phyloP scores from a whole-genome alignment of 2,888 invertebrate genomes.

The Lomographa bimaculata region DNA sequence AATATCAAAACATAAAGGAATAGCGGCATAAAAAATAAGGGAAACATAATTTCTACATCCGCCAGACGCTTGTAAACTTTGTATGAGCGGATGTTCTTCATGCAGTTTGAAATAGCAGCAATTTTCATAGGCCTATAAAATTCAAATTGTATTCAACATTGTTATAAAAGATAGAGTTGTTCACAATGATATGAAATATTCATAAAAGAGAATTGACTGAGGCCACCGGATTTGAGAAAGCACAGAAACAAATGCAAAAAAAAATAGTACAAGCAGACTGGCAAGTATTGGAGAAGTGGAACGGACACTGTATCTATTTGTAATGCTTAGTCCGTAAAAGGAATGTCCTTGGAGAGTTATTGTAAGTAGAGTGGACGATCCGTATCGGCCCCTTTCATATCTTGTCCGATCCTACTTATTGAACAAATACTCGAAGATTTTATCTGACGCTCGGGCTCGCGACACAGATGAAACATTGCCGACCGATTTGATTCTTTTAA shows the following conservation, averaged over 20 bases:
- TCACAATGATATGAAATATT: slow-evolving; percentile 79
- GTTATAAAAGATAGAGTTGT: slow-evolving; percentile 67
- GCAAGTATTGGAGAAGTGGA: slow-evolving; percentile 50
- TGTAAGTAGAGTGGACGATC: slow-evolving; percentile 44
- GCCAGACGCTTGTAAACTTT: slow-evolving; percentile 25
- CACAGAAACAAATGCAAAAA: slow-evolving; percentile 49
- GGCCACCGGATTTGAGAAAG: slow-evolving; percentile 58
- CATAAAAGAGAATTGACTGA: slow-evolving; percentile 65
- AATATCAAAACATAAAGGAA: slow-evolving; percentile 19
- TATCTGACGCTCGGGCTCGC: slow-evolving; percentile 64
- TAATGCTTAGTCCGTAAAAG: slow-evolving; percentile 41
- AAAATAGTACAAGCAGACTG: slow-evolving; percentile 49
- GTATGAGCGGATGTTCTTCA: slow-evolving; percentile 39
- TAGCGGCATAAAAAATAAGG: slow-evolving; percentile 21
- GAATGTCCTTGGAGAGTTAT: slow-evolving; percentile 46
- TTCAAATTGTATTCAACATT: slow-evolving; percentile 66
- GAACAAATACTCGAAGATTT: slow-evolving; percentile 62
- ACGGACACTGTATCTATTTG: slow-evolving; percentile 37
- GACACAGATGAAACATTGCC: slow-evolving; percentile 66
- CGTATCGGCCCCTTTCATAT: slow-evolving; percentile 59
- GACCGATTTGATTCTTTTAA: slow-evolving; percentile 57
- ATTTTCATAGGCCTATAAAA: slow-evolving; percentile 63
- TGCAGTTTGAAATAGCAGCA: slow-evolving; percentile 46
- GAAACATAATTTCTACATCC: slow-evolving; percentile 24
- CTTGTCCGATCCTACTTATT: slow-evolving; percentile 61